Evolutionary conservation across 2,888 invertebrate species (phyloP).

Genomic region (Pyrocoelia pectoralis): DNA sequence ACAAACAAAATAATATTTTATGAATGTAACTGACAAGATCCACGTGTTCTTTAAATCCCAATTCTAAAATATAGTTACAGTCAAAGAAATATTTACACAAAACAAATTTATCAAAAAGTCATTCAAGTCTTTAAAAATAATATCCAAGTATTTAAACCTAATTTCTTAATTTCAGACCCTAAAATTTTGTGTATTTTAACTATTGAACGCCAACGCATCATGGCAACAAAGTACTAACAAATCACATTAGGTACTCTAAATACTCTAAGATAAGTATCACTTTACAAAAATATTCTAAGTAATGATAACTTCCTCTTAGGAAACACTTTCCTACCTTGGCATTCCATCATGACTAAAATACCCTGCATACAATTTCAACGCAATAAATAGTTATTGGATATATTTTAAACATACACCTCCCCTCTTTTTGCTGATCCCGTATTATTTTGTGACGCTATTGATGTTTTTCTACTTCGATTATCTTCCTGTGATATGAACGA

Average conservation of each 20-base stretch:
- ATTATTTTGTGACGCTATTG: constrained; percentile 57
- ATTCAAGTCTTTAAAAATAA: constrained; percentile 1
- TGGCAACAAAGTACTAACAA: background rate
- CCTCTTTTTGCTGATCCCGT: constrained; percentile 61
- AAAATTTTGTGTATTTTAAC: background rate
- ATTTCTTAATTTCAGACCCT: background rate
- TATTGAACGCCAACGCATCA: background rate
- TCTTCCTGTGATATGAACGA: constrained; percentile 41
- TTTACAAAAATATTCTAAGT: background rate
- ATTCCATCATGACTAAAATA: background rate
- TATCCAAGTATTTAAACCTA: too few relatives aligned
- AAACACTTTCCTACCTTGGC: constrained; percentile 1
- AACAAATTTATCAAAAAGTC: background rate
- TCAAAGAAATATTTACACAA: background rate
- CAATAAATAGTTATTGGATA: constrained; percentile 12
- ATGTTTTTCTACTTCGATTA: constrained; percentile 59
- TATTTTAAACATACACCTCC: constrained; percentile 64
- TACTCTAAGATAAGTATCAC: constrained; percentile 1
- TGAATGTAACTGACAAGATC: constrained; percentile 9
- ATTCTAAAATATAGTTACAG: background rate
- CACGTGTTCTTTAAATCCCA: background rate
- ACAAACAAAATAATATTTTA: constrained; percentile 9
- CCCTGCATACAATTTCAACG: constrained; percentile 8
- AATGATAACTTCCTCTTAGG: constrained; percentile 3
- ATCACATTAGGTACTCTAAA: background rate